phyloP scores from a whole-genome alignment of 2,797 vertebrate species.

The Anguilla megastoma region DNA sequence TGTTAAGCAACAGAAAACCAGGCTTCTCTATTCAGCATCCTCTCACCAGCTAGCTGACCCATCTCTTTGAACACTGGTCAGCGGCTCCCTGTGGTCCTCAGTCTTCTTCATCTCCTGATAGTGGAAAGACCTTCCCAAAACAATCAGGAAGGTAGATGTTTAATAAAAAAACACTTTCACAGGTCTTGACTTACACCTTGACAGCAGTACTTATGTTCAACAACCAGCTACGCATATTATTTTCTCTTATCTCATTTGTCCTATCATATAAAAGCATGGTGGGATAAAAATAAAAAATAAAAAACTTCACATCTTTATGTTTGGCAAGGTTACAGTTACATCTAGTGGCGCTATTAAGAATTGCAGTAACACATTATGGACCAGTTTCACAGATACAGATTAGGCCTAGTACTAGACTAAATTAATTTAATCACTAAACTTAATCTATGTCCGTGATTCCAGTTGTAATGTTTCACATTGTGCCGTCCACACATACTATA shows the following conservation, averaged over 20 bases:
- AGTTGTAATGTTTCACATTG: no score
- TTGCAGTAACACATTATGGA: not conserved
- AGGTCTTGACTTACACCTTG: not conserved
- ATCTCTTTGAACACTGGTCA: not conserved
- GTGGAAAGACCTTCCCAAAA: not conserved
- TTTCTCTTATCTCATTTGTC: not conserved
- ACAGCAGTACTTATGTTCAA: not conserved
- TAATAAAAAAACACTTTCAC: not conserved
- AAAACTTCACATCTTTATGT: slow-evolving; percentile 38
- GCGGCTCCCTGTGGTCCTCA: not conserved
- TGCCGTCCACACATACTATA: no score
- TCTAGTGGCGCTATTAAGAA: not conserved
- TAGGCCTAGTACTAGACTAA: not conserved
- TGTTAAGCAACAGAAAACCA: not conserved
- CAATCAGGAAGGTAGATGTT: not conserved
- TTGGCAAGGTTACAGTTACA: not conserved
- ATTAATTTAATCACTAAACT: not conserved
- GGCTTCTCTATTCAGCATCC: not conserved
- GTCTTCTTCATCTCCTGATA: not conserved
- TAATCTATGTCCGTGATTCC: no score
- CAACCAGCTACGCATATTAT: not conserved
- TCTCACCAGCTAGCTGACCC: not conserved
- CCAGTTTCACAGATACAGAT: no score
- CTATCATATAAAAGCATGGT: not conserved
- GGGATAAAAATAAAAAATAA: not conserved